Conservation (phyloP, 2,113 vertebrate genomes). For the Tetraodon nigroviridis region DNA sequence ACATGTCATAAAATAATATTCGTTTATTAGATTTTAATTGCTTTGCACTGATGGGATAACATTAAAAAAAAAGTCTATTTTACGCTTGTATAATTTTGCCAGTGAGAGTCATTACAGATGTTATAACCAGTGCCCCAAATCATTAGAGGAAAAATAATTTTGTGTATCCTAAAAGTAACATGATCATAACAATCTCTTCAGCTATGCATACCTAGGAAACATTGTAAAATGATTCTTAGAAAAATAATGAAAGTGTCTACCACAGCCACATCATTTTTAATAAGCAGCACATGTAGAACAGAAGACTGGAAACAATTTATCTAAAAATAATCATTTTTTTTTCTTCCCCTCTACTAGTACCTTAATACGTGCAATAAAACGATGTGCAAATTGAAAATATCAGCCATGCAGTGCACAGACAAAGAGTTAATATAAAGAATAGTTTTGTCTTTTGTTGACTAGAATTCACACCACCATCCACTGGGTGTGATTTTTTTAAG, state of each 20-base stretch:
- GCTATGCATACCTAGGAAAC: not conserved
- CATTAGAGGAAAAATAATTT: not conserved
- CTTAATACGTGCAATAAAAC: slow-evolving; percentile 11
- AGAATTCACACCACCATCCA: too few relatives aligned
- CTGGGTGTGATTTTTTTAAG: too few relatives aligned
- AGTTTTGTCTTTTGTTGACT: not conserved
- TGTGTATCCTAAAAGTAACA: not conserved
- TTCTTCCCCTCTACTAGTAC: not conserved
- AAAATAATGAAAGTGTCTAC: slow-evolving; percentile 27
- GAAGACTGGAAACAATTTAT: slow-evolving; percentile 29
- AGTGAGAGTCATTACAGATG: not conserved
- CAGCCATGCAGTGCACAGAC: not conserved
- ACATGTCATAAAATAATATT: not conserved
- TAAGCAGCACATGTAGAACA: slow-evolving; percentile 20
- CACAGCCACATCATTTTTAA: slow-evolving; percentile 34
- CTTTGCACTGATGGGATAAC: not conserved
- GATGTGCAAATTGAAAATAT: not conserved
- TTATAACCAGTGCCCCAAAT: not conserved
- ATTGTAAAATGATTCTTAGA: not conserved
- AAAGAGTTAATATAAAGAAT: not conserved
- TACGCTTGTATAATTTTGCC: not conserved
- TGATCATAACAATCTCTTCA: not conserved
- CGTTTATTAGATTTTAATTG: not conserved
- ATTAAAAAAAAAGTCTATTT: not conserved
- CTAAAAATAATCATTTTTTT: slow-evolving; percentile 29